phyloP scores from a whole-genome alignment of 2,888 invertebrate genomes.

The Diplolepis rosae region DNA sequence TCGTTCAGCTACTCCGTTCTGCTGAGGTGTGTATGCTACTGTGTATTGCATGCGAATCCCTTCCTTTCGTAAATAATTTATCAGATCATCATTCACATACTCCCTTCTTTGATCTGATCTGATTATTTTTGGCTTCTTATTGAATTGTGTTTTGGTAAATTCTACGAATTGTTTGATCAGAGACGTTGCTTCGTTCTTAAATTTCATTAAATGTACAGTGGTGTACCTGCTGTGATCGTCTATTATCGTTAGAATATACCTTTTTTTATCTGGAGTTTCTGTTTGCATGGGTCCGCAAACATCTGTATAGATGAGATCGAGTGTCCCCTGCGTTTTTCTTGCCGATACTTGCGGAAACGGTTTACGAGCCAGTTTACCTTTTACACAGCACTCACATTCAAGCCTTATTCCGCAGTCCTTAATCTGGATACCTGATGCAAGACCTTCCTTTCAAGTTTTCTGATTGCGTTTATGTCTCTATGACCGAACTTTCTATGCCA shows the following conservation, averaged over 20 bases:
- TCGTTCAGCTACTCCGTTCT: too few species aligned
- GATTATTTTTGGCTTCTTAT: too few species aligned
- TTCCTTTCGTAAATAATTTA: too few species aligned
- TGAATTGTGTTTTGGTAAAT: too few species aligned
- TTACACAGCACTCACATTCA: too few species aligned
- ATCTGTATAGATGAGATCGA: conserved; percentile 51
- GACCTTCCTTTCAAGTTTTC: too few species aligned
- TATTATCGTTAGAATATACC: conserved; percentile 48
- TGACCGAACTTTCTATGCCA: conserved; percentile 55
- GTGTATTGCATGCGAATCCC: too few species aligned
- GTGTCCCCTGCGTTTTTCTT: conserved; percentile 34
- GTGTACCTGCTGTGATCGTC: conserved; percentile 46
- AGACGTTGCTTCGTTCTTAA: conserved; percentile 37
- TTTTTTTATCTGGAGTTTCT: conserved; percentile 41
- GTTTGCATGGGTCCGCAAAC: conserved; percentile 54
- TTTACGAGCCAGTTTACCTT: conserved; percentile 49
- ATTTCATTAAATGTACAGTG: conserved; percentile 35
- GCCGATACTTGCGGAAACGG: conserved; percentile 47
- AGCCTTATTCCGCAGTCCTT: conserved; percentile 46
- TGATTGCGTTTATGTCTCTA: too few species aligned
- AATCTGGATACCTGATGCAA: too few species aligned
- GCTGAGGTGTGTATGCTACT: too few species aligned
- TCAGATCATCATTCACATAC: too few species aligned
- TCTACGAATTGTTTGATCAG: conserved; percentile 37
- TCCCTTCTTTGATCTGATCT: too few species aligned